A percentile compares a stretch with the other conserved stretches of the same genome.
Evolutionary conservation across 2,113 vertebrate genomes (phyloP).

Genomic region (Tyrannus savana): DNA sequence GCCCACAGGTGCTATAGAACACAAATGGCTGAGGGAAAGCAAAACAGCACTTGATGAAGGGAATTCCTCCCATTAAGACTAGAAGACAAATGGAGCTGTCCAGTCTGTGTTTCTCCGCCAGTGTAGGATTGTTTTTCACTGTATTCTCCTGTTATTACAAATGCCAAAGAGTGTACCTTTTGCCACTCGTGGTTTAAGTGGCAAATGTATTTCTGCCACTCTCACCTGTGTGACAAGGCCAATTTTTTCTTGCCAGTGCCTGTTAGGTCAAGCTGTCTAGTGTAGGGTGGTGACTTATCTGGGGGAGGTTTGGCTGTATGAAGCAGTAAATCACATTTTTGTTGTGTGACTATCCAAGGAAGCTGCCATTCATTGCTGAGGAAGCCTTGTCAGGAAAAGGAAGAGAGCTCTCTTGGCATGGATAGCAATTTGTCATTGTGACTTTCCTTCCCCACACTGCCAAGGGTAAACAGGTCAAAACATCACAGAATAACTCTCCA

Average conservation of each 20-base stretch:
- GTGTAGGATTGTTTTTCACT: neutral
- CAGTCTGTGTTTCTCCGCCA: neutral
- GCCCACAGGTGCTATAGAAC: neutral
- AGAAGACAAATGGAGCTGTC: neutral
- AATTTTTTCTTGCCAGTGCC: neutral
- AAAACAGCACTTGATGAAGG: neutral
- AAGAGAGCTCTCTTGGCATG: slow-evolving; percentile 72
- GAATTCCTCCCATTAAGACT: neutral
- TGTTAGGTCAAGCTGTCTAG: neutral
- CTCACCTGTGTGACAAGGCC: neutral
- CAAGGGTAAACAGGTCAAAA: slow-evolving; percentile 67
- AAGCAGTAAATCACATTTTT: slow-evolving; percentile 64
- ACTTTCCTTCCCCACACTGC: slow-evolving; percentile 74
- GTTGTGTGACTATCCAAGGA: slow-evolving; percentile 73
- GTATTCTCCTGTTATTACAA: neutral
- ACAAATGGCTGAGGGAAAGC: neutral
- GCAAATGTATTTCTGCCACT: neutral
- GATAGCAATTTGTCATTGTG: slow-evolving; percentile 73
- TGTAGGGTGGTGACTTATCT: slow-evolving; percentile 11
- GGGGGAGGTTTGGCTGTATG: slow-evolving; percentile 7
- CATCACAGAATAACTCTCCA: slow-evolving; percentile 50
- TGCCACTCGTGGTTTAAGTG: neutral
- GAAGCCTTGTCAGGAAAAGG: slow-evolving; percentile 80
- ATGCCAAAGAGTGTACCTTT: neutral
- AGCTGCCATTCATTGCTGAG: slow-evolving; percentile 74